Conservation (phyloP, 2,888 invertebrate species). For the Eupithecia centaureata region DNA sequence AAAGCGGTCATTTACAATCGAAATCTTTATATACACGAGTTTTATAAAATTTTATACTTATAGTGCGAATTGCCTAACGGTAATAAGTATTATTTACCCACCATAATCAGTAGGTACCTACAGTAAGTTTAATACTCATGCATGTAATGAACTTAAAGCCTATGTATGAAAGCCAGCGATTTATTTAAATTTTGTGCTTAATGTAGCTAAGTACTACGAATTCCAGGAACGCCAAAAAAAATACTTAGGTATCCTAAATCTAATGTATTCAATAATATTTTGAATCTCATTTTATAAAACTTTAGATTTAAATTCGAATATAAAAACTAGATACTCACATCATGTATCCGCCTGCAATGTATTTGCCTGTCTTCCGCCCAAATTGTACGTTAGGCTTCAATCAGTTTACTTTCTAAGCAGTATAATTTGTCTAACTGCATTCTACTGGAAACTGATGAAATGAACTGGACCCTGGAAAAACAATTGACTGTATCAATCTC, state of each 20-base stretch:
- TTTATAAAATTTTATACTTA: neutral
- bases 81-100: neutral
- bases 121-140: neutral
- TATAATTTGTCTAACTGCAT: neutral
- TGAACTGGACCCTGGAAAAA: neutral
- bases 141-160: neutral
- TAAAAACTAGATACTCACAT: neutral
- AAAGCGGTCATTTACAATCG: neutral
- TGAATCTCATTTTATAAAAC: neutral
- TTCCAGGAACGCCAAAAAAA: neutral
- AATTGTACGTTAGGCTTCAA: neutral
- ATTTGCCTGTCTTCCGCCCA: neutral
- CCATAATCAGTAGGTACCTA: neutral
- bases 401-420: neutral
- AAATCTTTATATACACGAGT: neutral
- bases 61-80: neutral
- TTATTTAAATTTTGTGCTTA: neutral
- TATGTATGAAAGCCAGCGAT: neutral
- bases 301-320: neutral
- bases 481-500: conserved; percentile 6
- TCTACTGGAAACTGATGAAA: too few relatives aligned
- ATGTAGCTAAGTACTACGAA: neutral
- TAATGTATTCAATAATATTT: neutral
- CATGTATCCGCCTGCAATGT: neutral
- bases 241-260: neutral